Percentiles rank a stretch among this genome's conserved stretches.
Evolutionary conservation across 2,888 invertebrate species (phyloP).

Genomic region (Catocala fraxini): DNA sequence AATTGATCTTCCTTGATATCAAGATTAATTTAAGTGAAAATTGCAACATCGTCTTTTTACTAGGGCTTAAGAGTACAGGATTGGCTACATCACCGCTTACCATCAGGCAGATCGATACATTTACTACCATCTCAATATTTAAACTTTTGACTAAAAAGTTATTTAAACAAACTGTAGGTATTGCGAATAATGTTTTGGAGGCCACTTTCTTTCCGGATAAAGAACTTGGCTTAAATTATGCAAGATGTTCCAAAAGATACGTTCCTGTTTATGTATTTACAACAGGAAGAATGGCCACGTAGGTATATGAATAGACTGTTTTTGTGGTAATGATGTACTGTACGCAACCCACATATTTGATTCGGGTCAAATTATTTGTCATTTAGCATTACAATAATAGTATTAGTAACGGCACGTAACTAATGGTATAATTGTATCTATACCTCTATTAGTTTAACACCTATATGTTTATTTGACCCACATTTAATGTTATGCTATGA

Average conservation of each 20-base stretch:
- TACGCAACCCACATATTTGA: conserved; percentile 39
- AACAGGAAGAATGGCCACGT: conserved; percentile 4
- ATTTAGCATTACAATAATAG: conserved; percentile 32
- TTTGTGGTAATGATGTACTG: conserved; percentile 21
- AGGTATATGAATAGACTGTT: conserved; percentile 5
- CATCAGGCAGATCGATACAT: no score
- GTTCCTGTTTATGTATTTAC: conserved; percentile 11
- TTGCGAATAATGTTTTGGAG: not conserved
- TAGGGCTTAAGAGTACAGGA: no score
- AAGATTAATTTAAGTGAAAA: no score
- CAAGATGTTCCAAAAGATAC: not conserved
- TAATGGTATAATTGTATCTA: conserved; percentile 35
- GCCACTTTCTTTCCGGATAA: conserved; percentile 7
- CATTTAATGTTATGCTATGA: conserved; percentile 16
- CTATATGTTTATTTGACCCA: conserved; percentile 28
- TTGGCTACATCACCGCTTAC: no score
- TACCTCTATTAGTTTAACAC: conserved; percentile 26
- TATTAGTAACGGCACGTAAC: conserved; percentile 37
- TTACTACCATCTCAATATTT: no score
- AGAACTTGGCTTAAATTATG: conserved; percentile 7
- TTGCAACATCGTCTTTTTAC: no score
- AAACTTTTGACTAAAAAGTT: no score
- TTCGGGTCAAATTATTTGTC: conserved; percentile 36
- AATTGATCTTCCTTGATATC: no score
- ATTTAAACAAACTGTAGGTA: no score